Evolutionary conservation across 2,113 vertebrate genomes (phyloP), one percentile per base, ranked within the genome.

Genomic region (Arenaria interpres): DNA sequence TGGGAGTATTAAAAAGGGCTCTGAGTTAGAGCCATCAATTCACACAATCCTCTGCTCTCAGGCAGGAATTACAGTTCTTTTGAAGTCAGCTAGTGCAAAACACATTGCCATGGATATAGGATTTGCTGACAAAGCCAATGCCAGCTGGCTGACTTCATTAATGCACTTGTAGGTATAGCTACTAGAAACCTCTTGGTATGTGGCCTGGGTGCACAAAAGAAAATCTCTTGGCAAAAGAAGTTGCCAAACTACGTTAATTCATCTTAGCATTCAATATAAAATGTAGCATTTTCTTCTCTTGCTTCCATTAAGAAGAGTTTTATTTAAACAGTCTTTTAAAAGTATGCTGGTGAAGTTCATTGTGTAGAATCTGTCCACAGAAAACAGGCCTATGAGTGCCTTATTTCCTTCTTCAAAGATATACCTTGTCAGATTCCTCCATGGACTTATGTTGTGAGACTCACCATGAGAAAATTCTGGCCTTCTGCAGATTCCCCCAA

Each of bases 91-190:
- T 91, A 78, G 81, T 73, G 66, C 79, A 93, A 89, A 91, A 74
- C 82, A 53, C 45, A 64, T 77, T 92, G 78, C 62, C 1, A 4
- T 46, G 74, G 60, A 91, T 20, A 2, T 66, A 85, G 76, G 66
- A 92, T 79, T 75, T 93, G 72, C 93, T 96, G 81, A 96, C 74
- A 76, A 88, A 92, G 79, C 91, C 80, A 59, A 62, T 89, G 75
- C 62, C 81, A 77, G 66, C 35, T 74, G 71, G 28, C 78, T 93
- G 85, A 90, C 60, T 95, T 85, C 33, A 50, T 71, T 82, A 73
- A 76, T 89, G 60, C 56, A 76, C 39, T 62, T 77, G 76, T 71
- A 87, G 67, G 54, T 76, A 82, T 57, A 87, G 56, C 73, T 89
- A 5, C 66, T 69, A 90, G 85, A 93, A 93, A 72, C 64, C 67